A percentile compares a stretch with the other conserved stretches of the same genome.
Evolutionary conservation across 2,113 vertebrate species (phyloP).

Genomic region (Phaetusa simplex): DNA sequence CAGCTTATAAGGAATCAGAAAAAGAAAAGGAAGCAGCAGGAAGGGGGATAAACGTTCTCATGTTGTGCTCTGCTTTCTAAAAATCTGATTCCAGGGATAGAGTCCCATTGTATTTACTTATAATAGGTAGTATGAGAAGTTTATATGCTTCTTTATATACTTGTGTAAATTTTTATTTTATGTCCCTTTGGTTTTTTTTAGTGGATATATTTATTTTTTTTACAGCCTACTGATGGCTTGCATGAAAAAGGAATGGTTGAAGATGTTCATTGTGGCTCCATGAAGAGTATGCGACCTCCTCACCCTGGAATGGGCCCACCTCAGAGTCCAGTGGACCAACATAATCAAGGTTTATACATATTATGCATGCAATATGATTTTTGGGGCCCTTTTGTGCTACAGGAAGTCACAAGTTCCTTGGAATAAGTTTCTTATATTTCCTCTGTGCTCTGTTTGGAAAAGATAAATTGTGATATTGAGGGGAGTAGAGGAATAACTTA

Average conservation of each 20-base stretch:
- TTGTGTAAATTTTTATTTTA: neutral
- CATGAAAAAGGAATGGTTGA: slow-evolving; percentile 88
- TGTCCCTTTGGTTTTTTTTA: neutral
- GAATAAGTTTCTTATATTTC: neutral
- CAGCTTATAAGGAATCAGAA: neutral
- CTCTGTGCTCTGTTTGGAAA: neutral
- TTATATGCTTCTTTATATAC: neutral
- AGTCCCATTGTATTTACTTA: neutral
- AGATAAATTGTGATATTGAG: neutral
- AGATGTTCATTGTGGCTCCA: slow-evolving; percentile 85
- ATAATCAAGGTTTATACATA: slow-evolving; percentile 85
- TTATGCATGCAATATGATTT: neutral
- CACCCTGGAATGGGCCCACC: slow-evolving; percentile 92
- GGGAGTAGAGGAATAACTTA: neutral
- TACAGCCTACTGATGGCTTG: slow-evolving; percentile 85
- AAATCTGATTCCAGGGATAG: neutral
- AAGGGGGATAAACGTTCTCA: neutral
- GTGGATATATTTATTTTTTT: neutral
- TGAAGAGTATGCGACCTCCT: slow-evolving; percentile 89
- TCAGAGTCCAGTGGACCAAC: slow-evolving; percentile 93
- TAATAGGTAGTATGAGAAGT: neutral
- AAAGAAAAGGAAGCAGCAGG: neutral
- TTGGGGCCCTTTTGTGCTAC: neutral
- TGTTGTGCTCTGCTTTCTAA: neutral
- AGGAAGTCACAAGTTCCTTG: neutral